Evolutionary conservation across 1,140 invertebrate species (phyloP).

Genomic region (Cydia pomonella): DNA sequence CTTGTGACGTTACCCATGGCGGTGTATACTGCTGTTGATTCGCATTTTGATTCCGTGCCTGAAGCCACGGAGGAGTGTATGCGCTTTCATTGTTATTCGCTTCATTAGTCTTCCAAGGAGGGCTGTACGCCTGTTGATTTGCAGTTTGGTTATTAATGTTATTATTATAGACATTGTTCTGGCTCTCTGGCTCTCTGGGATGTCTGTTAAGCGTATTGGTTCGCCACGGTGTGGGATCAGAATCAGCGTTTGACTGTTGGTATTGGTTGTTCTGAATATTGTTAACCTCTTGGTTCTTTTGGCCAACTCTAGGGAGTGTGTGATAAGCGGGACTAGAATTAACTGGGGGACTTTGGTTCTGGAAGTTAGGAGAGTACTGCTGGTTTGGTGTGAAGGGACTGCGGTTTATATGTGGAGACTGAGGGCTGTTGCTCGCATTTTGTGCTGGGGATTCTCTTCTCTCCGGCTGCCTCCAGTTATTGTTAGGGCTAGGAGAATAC

Average conservation of each 20-base stretch:
- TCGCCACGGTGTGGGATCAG: conserved; percentile 71
- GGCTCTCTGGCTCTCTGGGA: conserved; percentile 54
- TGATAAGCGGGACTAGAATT: conserved; percentile 59
- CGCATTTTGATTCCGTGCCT: conserved; percentile 47
- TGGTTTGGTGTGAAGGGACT: conserved; percentile 61
- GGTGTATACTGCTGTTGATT: conserved; percentile 62
- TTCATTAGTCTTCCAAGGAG: conserved; percentile 68
- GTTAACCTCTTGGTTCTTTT: conserved; percentile 57
- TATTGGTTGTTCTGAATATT: conserved; percentile 47
- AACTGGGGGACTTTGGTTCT: conserved; percentile 54
- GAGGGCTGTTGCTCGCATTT: conserved; percentile 51
- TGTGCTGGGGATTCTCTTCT: conserved; percentile 66
- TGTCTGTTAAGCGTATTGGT: conserved; percentile 68
- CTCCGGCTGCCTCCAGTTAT: conserved; percentile 72
- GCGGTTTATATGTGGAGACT: conserved; percentile 59
- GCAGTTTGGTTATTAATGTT: conserved; percentile 49
- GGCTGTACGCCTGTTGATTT: conserved; percentile 54
- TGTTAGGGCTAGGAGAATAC: conserved; percentile 68
- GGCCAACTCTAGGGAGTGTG: conserved; percentile 63
- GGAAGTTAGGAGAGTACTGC: conserved; percentile 51
- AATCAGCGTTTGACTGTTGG: conserved; percentile 48
- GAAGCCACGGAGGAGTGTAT: conserved; percentile 59
- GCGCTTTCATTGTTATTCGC: conserved; percentile 57
- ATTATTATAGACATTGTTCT: conserved; percentile 51
- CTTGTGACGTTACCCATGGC: conserved; percentile 60